Base-by-base conservation (phyloP, 2,113 vertebrate species). In the Plectropomus leopardus region DNA sequence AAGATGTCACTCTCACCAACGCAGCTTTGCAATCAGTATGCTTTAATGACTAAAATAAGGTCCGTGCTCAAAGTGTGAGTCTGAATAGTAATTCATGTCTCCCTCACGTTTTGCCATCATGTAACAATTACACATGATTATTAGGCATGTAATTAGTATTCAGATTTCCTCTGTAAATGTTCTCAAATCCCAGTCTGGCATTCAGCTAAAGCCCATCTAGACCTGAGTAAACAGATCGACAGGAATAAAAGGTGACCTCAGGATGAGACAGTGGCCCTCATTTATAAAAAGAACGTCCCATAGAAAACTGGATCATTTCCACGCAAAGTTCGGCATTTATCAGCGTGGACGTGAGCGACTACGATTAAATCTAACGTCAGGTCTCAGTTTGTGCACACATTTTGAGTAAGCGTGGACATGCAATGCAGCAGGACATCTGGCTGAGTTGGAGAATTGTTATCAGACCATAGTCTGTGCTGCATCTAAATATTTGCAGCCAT, bases 1-100 rank as follows among this genome's bases (percentile, higher is more conserved):
- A 7, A 73, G 54, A 64, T 80, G 75, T 70, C 16, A 24, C 55
- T 34, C 59, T 74, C 40, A 50, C 19, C 54, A 80, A 3, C 4
- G 13, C 48, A 51, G 30, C 55, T 69, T 71, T 8, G 21, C 55
- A 57, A 68, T 86, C 87, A 71, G 50, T 60, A 23, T 68, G 72
- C 55, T 83, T 79, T 59, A n/a, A 40, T 30, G 71, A 26, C 40
- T 66, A 55, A 78, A 72, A 72, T 81, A 83, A 57, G 51, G 65
- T 55, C 44, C 13, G 34, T 3, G 42, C 57, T 65, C 58, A 34
- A 26, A 24, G 23, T 72, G 64, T 80, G 53, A 79, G 57, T 60
- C 30, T 76, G 64, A 81, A 73, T 45, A 40, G 59, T 21, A 47
- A 80, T 83, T 72, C 58, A 48, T 63, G 3, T 55, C 1, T 28